Evolutionary conservation across 1,140 invertebrate genomes (phyloP), one percentile per base, ranked within the genome.

Genomic region (Charaxes varanes): DNA sequence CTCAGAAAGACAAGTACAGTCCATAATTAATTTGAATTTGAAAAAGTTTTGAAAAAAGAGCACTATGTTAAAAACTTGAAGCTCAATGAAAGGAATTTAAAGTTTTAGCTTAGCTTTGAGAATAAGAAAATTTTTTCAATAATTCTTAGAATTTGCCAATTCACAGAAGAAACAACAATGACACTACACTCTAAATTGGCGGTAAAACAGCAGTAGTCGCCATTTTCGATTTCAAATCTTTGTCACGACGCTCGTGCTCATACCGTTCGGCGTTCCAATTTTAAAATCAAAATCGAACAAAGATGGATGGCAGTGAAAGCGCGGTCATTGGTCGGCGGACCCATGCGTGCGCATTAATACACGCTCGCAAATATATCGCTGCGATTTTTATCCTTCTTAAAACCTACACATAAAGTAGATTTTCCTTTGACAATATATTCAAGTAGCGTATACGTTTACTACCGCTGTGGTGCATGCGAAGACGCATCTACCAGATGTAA

Each of bases 251-350:
- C 44, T 57, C 54, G 53, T 53, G 45, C 31, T 51, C 37, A 48
- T 37, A 47, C 35, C 35, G 43, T 40, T 46, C 41, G 41, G 42
- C 54, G 61, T 69, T 72, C 62, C 53, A 62, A 70, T 64, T 78
- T 74, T 62, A 68, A 63, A 63, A 73, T 72, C 62, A 70, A 74
- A 77, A 74, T 67, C 36, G 57, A 64, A 59, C 52, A 53, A 76
- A 79, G 66, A 78, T 76, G 66, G 74, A 58, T 65, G 69, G 54
- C 64, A 74, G 76, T 71, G 76, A 80, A 80, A 80, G 76, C 68
- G 64, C 76, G 70, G 76, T 77, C 76, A 77, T 80, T 77, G 76
- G 72, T 77, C 70, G 76, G 36, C 46, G 53, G 50, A 46, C 43
- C 58, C 37, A 40, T 74, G 71, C 74, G 70, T 73, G 73, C 60